Evolutionary conservation across 2,797 vertebrate genomes (phyloP).

Genomic region (Lepidocolaptes lacrymiger): DNA sequence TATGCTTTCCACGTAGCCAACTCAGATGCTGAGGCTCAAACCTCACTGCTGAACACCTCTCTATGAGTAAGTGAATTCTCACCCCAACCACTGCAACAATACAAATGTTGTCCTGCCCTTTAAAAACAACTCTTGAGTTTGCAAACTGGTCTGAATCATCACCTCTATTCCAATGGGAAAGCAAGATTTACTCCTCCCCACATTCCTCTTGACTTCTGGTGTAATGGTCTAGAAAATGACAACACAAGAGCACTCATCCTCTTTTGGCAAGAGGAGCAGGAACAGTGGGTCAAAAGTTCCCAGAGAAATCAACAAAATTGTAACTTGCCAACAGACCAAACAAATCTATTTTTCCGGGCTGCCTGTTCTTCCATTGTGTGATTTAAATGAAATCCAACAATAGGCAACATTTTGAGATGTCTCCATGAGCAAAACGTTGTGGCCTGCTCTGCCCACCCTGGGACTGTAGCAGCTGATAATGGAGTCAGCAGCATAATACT

Average conservation of each 20-base stretch:
- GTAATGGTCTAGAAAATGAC: neutral
- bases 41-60: neutral
- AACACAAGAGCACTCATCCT: neutral
- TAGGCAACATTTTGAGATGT: constrained; percentile 27
- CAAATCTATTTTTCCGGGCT: neutral
- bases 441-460: constrained; percentile 14
- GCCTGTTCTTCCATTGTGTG: neutral
- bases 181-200: neutral
- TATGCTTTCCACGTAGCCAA: neutral
- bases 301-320: neutral
- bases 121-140: neutral
- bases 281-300: neutral
- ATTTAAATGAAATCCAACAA: constrained; percentile 45
- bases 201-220: neutral
- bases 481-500: neutral
- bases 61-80: neutral
- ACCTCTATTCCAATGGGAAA: neutral
- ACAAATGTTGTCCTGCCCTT: neutral
- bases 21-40: neutral
- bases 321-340: neutral
- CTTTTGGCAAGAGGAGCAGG: neutral
- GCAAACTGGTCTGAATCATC: neutral
- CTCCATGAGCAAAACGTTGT: constrained; percentile 22
- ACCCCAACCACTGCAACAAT: neutral
- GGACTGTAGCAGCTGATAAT: constrained; percentile 33